A percentile compares a stretch with the other conserved stretches of the same genome.
These are phyloP conservation scores for Rhyzopertha dominica DNA, from an alignment of 1,140 invertebrate species.

Conservation along the genomic window DNA sequence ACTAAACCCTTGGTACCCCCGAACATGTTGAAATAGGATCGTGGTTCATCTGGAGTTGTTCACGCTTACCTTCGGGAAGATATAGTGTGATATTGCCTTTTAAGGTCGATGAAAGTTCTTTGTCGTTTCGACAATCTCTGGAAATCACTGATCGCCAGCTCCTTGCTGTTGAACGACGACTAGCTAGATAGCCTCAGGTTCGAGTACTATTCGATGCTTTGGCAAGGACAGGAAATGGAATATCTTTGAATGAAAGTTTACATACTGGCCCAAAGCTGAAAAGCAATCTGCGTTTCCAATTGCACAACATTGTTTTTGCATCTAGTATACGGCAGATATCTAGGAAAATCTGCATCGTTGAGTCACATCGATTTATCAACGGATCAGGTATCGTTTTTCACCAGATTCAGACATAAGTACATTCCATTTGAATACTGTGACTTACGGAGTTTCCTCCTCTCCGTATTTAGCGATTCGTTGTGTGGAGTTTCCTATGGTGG, in stretches of 20 bases:
- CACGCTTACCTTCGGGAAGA: too few relatives aligned
- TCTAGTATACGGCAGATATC: background rate
- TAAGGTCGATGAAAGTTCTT: too few relatives aligned
- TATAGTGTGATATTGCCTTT: too few relatives aligned
- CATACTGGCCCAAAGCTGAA: background rate
- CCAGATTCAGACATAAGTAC: background rate
- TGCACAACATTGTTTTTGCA: conserved; percentile 1
- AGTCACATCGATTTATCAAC: conserved; percentile 4
- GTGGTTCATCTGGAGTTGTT: too few relatives aligned
- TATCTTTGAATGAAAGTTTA: conserved; percentile 6
- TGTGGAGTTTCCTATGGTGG: too few relatives aligned
- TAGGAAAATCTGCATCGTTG: background rate
- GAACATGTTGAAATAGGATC: too few relatives aligned
- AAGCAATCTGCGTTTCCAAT: conserved; percentile 3
- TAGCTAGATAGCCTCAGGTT: conserved; percentile 32
- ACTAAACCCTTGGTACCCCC: too few relatives aligned
- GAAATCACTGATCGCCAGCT: too few relatives aligned
- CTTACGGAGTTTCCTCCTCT: too few relatives aligned
- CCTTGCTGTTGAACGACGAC: conserved; percentile 36
- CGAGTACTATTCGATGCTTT: conserved; percentile 31
- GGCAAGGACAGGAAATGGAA: background rate
- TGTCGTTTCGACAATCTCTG: too few relatives aligned
- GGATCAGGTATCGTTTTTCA: conserved; percentile 6
- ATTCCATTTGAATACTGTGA: conserved; percentile 36
- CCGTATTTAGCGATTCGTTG: too few relatives aligned